Percentiles rank a stretch among this genome's conserved stretches.
Evolutionary conservation across 1,140 invertebrate species (phyloP).

Genomic region (Nasonia giraulti): DNA sequence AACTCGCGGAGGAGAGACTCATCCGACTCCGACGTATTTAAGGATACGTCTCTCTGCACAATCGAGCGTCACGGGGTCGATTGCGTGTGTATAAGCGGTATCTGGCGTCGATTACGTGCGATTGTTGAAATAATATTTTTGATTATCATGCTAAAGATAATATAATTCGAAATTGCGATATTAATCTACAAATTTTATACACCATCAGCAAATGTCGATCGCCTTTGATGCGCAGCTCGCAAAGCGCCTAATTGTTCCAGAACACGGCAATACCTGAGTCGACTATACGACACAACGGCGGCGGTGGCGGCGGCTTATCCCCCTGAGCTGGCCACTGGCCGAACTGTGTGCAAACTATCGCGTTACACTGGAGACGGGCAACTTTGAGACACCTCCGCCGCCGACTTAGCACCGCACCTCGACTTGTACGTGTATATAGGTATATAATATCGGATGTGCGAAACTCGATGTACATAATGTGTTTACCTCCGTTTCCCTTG

Average conservation of each 20-base stretch:
- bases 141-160: too few relatives aligned
- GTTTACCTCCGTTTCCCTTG: neutral
- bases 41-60: neutral
- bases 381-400: neutral
- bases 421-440: too few relatives aligned
- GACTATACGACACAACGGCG: neutral
- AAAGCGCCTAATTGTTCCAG: conserved; percentile 19
- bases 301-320: neutral
- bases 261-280: neutral
- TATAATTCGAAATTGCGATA: too few relatives aligned
- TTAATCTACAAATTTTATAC: too few relatives aligned
- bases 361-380: conserved; percentile 8
- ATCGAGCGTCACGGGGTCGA: neutral
- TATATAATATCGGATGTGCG: neutral
- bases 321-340: neutral
- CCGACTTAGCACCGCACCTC: neutral
- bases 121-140: neutral
- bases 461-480: conserved; percentile 4
- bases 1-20: neutral
- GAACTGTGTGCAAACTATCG: conserved; percentile 36
- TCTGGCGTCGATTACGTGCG: neutral
- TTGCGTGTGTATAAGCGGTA: neutral
- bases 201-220: too few relatives aligned
- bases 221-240: too few relatives aligned
- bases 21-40: neutral